phyloP scores from a whole-genome alignment of 2,113 vertebrate species.

The Syrmaticus mikado region DNA sequence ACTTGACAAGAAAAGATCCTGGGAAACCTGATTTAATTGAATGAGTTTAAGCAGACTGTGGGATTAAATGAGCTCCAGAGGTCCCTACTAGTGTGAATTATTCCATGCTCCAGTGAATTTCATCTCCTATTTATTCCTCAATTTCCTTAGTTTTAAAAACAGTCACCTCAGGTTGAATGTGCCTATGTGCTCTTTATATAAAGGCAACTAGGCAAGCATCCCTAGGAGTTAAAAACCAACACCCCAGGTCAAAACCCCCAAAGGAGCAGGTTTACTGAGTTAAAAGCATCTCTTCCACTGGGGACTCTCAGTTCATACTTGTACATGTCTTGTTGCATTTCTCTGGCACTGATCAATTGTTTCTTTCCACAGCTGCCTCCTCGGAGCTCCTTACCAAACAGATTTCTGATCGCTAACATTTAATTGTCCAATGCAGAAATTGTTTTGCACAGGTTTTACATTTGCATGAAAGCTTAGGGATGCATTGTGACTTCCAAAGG shows the following conservation, averaged over 20 bases:
- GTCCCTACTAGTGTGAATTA: neutral
- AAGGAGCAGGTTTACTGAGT: neutral
- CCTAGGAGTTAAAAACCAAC: neutral
- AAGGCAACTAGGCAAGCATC: neutral
- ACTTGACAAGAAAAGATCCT: neutral
- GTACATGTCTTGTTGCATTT: neutral
- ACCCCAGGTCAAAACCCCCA: neutral
- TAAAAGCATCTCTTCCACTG: neutral
- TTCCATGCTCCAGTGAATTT: neutral
- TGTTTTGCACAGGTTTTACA: neutral
- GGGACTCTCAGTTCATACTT: neutral
- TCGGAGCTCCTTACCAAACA: neutral
- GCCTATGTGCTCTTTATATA: neutral
- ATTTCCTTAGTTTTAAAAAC: neutral
- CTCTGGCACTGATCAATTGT: neutral
- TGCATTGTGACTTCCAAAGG: neutral
- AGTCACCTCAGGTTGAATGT: neutral
- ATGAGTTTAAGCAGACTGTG: neutral
- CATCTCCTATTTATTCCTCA: neutral
- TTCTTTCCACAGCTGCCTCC: neutral
- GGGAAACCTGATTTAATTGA: neutral
- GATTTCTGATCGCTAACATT: neutral
- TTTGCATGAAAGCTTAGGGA: neutral
- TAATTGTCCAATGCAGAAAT: neutral
- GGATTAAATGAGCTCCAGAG: neutral